These are phyloP conservation scores for Meloe dianella DNA, from an alignment of 2,888 invertebrate species.

Conservation along the genomic window DNA sequence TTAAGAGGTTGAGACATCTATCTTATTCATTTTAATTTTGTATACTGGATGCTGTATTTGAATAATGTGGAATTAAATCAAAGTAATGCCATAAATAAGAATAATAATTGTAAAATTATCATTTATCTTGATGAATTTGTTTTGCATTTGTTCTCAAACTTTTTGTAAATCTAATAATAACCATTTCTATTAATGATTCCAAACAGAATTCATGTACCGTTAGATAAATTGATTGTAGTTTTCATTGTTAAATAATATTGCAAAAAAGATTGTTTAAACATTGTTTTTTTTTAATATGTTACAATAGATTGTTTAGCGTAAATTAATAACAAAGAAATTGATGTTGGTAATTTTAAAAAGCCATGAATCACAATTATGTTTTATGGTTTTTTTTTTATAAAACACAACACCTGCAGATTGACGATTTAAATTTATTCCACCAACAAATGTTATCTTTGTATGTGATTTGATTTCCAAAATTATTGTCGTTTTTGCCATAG, in stretches of 20 bases:
- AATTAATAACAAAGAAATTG: slow-evolving; percentile 17
- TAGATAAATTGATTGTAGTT: slow-evolving; percentile 3
- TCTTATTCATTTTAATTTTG: slow-evolving; percentile 6
- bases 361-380: slow-evolving; percentile 28
- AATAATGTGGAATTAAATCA: slow-evolving; percentile 4
- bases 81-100: neutral
- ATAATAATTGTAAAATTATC: neutral
- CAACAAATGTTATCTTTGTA: slow-evolving; percentile 20
- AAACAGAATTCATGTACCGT: neutral
- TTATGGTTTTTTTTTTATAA: slow-evolving; percentile 27
- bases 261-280: neutral
- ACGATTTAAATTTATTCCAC: slow-evolving; percentile 29
- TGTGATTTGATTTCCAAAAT: slow-evolving; percentile 24
- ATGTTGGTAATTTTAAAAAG: slow-evolving; percentile 25
- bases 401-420: slow-evolving; percentile 29
- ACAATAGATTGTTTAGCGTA: slow-evolving; percentile 6
- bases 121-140: neutral
- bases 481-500: neutral
- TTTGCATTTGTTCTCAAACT: neutral
- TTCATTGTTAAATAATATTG: slow-evolving; percentile 6
- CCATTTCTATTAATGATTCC: neutral
- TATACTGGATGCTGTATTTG: slow-evolving; percentile 7
- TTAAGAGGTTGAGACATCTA: neutral
- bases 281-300: neutral
- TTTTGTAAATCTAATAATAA: slow-evolving; percentile 3